Evolutionary conservation across 2,113 vertebrate species (phyloP).

Genomic region (Poecile atricapillus): DNA sequence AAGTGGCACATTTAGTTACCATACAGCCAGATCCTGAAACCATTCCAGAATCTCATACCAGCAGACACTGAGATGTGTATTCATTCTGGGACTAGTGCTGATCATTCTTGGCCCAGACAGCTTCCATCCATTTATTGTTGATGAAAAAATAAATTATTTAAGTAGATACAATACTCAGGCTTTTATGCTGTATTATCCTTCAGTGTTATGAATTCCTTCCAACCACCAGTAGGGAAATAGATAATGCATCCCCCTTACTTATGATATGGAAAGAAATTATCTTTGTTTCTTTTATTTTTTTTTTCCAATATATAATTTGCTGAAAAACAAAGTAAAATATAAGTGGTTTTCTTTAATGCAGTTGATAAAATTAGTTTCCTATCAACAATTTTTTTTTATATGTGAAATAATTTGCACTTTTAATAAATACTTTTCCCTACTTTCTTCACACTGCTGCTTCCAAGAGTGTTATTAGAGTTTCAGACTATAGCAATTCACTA

Average conservation of each 20-base stretch:
- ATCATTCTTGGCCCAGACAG: background rate
- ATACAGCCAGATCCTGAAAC: background rate
- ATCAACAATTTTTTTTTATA: background rate
- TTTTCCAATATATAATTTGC: background rate
- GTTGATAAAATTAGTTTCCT: background rate
- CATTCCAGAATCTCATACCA: background rate
- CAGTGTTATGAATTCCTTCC: background rate
- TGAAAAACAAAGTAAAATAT: background rate
- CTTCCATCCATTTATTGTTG: background rate
- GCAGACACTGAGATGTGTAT: background rate
- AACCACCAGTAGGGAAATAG: background rate
- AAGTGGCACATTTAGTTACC: background rate
- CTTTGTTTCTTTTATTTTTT: background rate
- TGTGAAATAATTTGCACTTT: background rate
- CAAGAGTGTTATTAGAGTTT: background rate
- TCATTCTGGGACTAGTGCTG: background rate
- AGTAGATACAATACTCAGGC: background rate
- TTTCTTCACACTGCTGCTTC: background rate
- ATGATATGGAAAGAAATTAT: background rate
- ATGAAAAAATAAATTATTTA: background rate
- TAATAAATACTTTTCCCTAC: background rate
- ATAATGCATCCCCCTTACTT: background rate
- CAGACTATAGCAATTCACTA: background rate
- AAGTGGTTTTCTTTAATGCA: fast-evolving
- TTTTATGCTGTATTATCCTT: background rate